phyloP scores from a whole-genome alignment of 2,797 vertebrate species.

The Smutsia temminckii region DNA sequence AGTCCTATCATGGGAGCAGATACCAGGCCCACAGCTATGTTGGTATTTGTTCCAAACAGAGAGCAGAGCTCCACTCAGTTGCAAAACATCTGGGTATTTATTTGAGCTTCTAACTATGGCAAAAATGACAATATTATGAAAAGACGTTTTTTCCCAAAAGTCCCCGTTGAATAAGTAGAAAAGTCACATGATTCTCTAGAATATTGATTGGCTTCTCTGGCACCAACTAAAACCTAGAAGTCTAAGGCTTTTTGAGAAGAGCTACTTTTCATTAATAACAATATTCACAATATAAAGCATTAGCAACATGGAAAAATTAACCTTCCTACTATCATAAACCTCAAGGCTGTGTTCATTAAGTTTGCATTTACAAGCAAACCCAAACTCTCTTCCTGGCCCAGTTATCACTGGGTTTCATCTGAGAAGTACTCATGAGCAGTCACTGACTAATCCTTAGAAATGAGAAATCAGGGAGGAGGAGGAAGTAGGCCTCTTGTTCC shows the following conservation, averaged over 20 bases:
- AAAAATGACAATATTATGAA: slow-evolving; percentile 57
- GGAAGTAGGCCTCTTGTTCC: neutral
- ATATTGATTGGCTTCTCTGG: slow-evolving; percentile 49
- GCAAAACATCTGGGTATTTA: neutral
- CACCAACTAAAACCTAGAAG: slow-evolving; percentile 25
- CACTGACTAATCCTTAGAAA: neutral
- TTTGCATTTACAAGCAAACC: neutral
- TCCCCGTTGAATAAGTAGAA: slow-evolving; percentile 49
- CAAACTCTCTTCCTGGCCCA: neutral
- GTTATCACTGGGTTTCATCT: neutral
- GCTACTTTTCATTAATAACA: slow-evolving; percentile 19
- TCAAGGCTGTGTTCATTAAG: neutral
- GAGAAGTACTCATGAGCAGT: neutral
- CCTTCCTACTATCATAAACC: neutral
- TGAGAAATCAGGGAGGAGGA: neutral
- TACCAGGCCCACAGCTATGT: neutral
- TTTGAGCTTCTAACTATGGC: slow-evolving; percentile 50
- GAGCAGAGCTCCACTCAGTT: slow-evolving; percentile 32
- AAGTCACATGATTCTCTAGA: slow-evolving; percentile 46
- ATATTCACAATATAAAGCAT: neutral
- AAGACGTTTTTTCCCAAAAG: neutral
- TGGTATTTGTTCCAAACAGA: slow-evolving; percentile 41
- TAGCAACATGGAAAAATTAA: neutral
- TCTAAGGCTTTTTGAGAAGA: slow-evolving; percentile 30
- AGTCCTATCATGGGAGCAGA: neutral